Conservation (phyloP, 2,113 vertebrate species). For the Rhagologus leucostigma region DNA sequence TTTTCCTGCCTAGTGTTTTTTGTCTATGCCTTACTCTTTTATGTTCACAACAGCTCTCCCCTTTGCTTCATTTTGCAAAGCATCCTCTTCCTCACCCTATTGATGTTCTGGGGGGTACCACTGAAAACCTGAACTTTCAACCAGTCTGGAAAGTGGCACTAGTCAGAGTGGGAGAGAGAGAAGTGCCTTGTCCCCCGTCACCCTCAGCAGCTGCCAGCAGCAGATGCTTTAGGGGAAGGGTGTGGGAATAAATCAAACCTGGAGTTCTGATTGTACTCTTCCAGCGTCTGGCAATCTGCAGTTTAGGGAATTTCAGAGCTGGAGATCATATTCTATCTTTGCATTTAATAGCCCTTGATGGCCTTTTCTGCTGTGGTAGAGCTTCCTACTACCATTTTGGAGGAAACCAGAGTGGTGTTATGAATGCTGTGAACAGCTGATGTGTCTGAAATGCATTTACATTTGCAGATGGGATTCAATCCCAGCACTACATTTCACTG, state of each 20-base stretch:
- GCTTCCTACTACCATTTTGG: background rate
- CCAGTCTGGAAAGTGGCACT: background rate
- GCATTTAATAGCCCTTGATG: background rate
- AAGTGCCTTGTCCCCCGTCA: accelerated
- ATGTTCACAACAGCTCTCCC: accelerated
- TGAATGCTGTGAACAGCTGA: background rate
- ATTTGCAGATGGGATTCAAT: background rate
- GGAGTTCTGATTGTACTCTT: background rate
- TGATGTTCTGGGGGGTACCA: accelerated
- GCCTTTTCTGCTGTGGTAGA: background rate
- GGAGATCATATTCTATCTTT: background rate
- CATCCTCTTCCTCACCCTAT: background rate
- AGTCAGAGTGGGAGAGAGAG: background rate
- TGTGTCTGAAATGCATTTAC: background rate
- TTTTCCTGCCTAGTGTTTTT: background rate
- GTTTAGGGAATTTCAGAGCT: background rate
- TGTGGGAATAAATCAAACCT: background rate
- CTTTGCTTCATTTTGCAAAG: background rate
- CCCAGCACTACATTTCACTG: background rate
- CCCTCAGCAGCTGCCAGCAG: background rate
- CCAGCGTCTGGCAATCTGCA: background rate
- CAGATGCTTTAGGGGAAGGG: background rate
- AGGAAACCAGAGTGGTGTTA: background rate
- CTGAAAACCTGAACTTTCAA: background rate
- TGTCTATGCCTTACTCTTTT: background rate